These are phyloP conservation scores for Drosophila lowei DNA, from an alignment of 1,140 invertebrate species.

Conservation along the genomic window DNA sequence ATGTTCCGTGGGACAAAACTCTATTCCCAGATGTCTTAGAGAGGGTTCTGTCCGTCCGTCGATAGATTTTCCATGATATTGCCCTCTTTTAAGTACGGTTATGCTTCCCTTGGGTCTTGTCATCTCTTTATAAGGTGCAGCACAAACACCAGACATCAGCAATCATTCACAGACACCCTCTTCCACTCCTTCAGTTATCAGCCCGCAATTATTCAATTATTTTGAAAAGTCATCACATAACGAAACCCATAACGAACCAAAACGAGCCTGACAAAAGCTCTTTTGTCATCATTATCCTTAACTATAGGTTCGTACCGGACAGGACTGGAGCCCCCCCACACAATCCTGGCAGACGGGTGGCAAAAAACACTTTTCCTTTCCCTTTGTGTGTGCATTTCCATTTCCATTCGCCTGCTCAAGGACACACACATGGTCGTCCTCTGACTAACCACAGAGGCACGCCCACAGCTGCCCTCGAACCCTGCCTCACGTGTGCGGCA, in stretches of 20 bases:
- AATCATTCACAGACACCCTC: neutral
- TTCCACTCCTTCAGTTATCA: slow-evolving; percentile 13
- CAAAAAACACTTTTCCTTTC: slow-evolving; percentile 47
- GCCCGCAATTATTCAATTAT: slow-evolving; percentile 46
- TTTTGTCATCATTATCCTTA: slow-evolving; percentile 45
- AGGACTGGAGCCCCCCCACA: too few relatives aligned
- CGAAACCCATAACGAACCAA: slow-evolving; percentile 10
- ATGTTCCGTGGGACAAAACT: too few relatives aligned
- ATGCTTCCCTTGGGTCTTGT: too few relatives aligned
- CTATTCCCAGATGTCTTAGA: too few relatives aligned
- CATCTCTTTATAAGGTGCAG: slow-evolving; percentile 10
- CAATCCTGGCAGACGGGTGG: slow-evolving; percentile 35
- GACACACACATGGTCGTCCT: slow-evolving; percentile 26
- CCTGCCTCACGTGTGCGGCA: slow-evolving; percentile 9
- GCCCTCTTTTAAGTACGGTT: too few relatives aligned
- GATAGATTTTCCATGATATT: too few relatives aligned
- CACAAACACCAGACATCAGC: neutral
- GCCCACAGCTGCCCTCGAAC: slow-evolving; percentile 33
- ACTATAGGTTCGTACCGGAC: neutral
- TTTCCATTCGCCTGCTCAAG: slow-evolving; percentile 29
- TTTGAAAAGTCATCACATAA: slow-evolving; percentile 22
- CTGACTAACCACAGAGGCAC: slow-evolving; percentile 45
- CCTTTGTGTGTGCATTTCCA: slow-evolving; percentile 16
- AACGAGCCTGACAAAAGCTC: slow-evolving; percentile 34
- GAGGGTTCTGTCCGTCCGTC: too few relatives aligned